Conservation (phyloP, 2,113 vertebrate genomes). For the Chaetodon auriga region DNA sequence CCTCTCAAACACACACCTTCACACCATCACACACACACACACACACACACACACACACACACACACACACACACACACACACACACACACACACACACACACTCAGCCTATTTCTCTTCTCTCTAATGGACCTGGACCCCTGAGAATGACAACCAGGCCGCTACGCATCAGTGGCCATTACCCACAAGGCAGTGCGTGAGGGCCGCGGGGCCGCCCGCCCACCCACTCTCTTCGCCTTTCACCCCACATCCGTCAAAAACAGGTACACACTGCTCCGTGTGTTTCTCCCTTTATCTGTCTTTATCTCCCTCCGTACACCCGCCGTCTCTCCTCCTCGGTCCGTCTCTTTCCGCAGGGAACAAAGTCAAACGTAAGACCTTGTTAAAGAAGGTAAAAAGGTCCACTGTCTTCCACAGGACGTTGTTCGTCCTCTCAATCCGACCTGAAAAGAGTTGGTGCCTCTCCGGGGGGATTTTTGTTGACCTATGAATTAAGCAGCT, state of each 20-base stretch:
- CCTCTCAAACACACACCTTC: conserved; percentile 30
- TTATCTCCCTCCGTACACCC: background rate
- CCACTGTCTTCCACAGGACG: conserved; percentile 39
- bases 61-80: conserved; percentile 1
- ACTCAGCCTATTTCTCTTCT: conserved; percentile 56
- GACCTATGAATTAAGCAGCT: conserved; percentile 50
- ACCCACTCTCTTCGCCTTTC: conserved; percentile 71
- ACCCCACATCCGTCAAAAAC: conserved; percentile 73
- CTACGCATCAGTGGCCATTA: conserved; percentile 75
- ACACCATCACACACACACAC: background rate
- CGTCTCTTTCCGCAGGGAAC: conserved; percentile 36
- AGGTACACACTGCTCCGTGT: conserved; percentile 52
- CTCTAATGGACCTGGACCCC: conserved; percentile 74
- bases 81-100: background rate
- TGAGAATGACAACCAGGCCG: conserved; percentile 74
- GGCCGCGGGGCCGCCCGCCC: conserved; percentile 51
- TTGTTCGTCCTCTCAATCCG: conserved; percentile 8
- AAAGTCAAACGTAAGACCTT: conserved; percentile 42
- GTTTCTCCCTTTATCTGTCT: conserved; percentile 26
- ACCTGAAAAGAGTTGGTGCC: background rate
- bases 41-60: too few relatives aligned
- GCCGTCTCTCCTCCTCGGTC: background rate
- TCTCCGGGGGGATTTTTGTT: background rate
- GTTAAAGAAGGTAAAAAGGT: conserved; percentile 47
- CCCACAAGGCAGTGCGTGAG: conserved; percentile 73